phyloP scores from a whole-genome alignment of 2,113 vertebrate genomes.

The Xiphorhynchus elegans region DNA sequence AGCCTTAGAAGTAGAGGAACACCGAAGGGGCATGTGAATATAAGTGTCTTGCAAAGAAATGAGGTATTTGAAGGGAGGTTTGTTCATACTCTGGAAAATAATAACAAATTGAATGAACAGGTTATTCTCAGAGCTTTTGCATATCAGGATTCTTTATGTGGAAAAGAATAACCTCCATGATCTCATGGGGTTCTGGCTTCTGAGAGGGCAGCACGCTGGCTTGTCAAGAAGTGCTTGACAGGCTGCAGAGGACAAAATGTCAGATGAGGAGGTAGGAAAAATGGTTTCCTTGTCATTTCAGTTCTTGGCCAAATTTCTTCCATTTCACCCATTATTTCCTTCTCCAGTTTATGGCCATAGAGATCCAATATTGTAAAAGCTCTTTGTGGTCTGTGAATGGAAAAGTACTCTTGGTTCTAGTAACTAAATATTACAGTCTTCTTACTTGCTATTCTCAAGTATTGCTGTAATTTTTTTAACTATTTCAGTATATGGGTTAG shows the following conservation, averaged over 20 bases:
- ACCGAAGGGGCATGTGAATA: not conserved
- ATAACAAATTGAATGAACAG: not conserved
- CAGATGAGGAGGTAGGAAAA: not conserved
- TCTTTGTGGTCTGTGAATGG: constrained; percentile 25
- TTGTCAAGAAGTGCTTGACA: not conserved
- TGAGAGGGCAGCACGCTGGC: not conserved
- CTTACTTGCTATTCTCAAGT: not conserved
- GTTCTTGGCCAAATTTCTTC: not conserved
- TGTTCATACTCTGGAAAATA: not conserved
- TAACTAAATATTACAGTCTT: not conserved
- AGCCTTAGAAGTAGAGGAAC: not conserved
- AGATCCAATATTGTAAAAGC: constrained; percentile 8
- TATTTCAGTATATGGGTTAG: not conserved
- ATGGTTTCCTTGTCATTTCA: not conserved
- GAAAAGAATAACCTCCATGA: not conserved
- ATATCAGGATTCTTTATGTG: not conserved
- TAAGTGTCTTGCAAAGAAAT: not conserved
- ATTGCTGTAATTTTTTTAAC: not conserved
- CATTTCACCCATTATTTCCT: not conserved
- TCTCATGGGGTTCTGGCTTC: not conserved
- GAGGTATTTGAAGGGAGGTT: not conserved
- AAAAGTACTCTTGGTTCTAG: not conserved
- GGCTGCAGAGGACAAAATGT: not conserved
- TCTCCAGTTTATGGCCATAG: not conserved
- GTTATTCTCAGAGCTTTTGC: not conserved